Evolutionary conservation across 1,140 invertebrate genomes (phyloP), one percentile per base, ranked within the genome.

Genomic region (Pseudoatta argentina): DNA sequence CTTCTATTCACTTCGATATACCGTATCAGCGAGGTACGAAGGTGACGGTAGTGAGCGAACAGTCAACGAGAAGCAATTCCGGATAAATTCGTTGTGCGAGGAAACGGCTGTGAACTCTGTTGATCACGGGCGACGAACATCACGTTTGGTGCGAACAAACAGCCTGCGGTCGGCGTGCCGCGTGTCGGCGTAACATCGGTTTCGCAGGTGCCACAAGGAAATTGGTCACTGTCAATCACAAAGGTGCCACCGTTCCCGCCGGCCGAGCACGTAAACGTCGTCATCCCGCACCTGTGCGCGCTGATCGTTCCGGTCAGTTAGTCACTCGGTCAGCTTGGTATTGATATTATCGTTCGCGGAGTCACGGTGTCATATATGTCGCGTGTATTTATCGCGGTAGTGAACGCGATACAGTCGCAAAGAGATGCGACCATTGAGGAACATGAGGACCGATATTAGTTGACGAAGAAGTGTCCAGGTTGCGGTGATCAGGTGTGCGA

Each of bases 391-490:
- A 8, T 55, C 77, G 21, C 77, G 79, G 55, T 61, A 67, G 44
- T 63, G 39, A 61, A 34, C 57, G 39, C 55, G 55, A 39, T 48
- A 87, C 61, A 55, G 44, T 27, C 87, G 77, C 57, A 55, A 10
- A 51, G 16, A 4, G 30, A 44, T 51, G 66, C 61, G 87, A 63
- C 77, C 55, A 39, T n/a, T 51, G 82, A 81, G 64, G 79, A 86
- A 78, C 86, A 91, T 91, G 91, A 91, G 91, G 91, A 89, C 87
- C 82, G 64, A 85, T 61, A 69, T 63, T 78, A 92, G 91, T 91
- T 92, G 91, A 92, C 90, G 87, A 92, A 89, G 16, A 89, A 69
- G 88, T 85, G 89, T 63, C 59, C 51, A 73, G 75, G 53, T 91
- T 71, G 72, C 75, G 87, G 89, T 87, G 86, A 63, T 44, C 83